Evolutionary conservation across 1,140 invertebrate genomes (phyloP).

Genomic region (Oreohelix idahoensis): DNA sequence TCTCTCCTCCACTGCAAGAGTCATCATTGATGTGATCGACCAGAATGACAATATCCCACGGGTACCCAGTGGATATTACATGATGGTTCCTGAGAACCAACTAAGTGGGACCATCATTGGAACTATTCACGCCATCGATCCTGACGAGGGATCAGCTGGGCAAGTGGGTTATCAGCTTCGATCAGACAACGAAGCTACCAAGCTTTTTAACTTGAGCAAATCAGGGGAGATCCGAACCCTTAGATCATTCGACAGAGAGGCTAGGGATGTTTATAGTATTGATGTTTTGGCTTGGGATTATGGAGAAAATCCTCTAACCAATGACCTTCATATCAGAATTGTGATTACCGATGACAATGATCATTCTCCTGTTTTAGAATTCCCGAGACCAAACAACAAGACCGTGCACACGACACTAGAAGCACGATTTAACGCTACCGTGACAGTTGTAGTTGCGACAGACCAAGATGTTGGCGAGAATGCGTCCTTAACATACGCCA

Average conservation of each 20-base stretch:
- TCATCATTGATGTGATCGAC: conserved; percentile 41
- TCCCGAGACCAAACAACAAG: conserved; percentile 19
- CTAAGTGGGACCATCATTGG: conserved; percentile 37
- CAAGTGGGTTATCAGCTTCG: conserved; percentile 40
- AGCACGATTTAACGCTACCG: conserved; percentile 21
- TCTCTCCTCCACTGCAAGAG: conserved; percentile 19
- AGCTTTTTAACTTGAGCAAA: conserved; percentile 21
- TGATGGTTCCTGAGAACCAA: conserved; percentile 38
- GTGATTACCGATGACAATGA: conserved; percentile 43
- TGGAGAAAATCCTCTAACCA: conserved; percentile 25
- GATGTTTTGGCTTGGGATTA: conserved; percentile 41
- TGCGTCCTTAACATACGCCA: conserved; percentile 32
- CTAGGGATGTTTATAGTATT: conserved; percentile 32
- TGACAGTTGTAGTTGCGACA: conserved; percentile 25
- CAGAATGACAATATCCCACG: conserved; percentile 43
- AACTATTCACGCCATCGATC: conserved; percentile 40
- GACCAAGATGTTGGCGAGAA: conserved; percentile 41
- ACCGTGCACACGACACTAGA: conserved; percentile 28
- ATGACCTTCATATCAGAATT: conserved; percentile 41
- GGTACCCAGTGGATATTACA: conserved; percentile 22
- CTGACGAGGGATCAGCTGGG: conserved; percentile 38
- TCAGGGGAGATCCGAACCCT: conserved; percentile 30
- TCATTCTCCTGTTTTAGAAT: conserved; percentile 33
- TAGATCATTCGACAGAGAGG: conserved; percentile 41
- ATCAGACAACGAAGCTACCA: conserved; percentile 32